Evolutionary conservation across 2,113 vertebrate species (phyloP), one percentile per base, ranked within the genome.

Genomic region (Pitta sordida): DNA sequence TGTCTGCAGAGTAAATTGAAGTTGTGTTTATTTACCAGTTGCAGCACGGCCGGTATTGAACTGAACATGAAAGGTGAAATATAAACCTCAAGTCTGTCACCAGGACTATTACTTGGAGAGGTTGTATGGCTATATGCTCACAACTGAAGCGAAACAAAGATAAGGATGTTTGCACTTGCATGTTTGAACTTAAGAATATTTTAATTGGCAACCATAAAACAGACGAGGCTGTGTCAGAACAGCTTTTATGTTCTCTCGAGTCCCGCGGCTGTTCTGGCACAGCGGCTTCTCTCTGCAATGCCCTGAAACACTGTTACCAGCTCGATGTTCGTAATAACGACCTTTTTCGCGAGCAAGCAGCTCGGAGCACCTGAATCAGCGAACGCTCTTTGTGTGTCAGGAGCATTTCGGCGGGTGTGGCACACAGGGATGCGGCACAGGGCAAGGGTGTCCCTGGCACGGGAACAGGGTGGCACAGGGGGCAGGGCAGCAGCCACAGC

Each of bases 361-460:
- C 24, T 49, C 13, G 29, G 56, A 41, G 1, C 8, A 8, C 29
- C 34, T 3, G 43, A 36, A n/a, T 16, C 14, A 43, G 32, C 3
- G 22, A 73, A 49, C 4, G 30, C 14, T 48, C 34, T 17, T 2
- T 3, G 16, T 1, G 19, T 5, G 43, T 4, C 8, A 59, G 30
- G 5, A 3, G 67, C 53, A 6, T 16, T 73, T 32, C 29, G 11
- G 0, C 2, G 63, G 27, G 15, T 17, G 43, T 4, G 56, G 34
- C 41, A 7, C 0, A 1, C 37, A 18, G 32, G 19, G 21, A 41
- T 51, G 5, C 2, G 23, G 21, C 49, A 19, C 1, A 2, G 27
- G 16, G 5, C 29, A 7, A 2, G 55, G 69, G 23, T 68, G 68
- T 8, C 16, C 21, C 64, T 62, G 4, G 22, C 46, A n/a, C 0